Percentiles rank a stretch among this genome's conserved stretches.
phyloP scores from a whole-genome alignment of 2,113 vertebrate species.

The Acrocephalus kingi region DNA sequence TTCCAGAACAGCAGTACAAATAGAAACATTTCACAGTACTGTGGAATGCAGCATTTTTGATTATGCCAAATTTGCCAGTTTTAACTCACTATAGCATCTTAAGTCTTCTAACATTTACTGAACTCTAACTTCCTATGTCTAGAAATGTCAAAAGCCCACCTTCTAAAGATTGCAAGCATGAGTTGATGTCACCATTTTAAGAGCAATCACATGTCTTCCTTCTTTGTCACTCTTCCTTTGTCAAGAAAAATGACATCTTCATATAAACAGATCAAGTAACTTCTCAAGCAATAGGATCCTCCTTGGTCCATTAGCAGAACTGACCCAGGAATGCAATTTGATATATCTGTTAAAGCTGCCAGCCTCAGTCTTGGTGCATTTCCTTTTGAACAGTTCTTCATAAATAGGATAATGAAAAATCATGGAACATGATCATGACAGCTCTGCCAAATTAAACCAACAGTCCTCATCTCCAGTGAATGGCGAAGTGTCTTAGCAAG shows the following conservation, averaged over 20 bases:
- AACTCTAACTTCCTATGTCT: not conserved
- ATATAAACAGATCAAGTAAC: not conserved
- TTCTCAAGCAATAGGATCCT: not conserved
- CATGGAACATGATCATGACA: rapidly evolving
- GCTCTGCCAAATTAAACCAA: not conserved
- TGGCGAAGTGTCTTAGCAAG: not conserved
- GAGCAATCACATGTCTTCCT: not conserved
- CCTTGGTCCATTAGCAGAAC: not conserved
- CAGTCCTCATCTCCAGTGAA: not conserved
- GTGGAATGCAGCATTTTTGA: not conserved
- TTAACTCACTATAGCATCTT: not conserved
- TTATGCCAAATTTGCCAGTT: not conserved
- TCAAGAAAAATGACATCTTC: not conserved
- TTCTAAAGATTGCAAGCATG: not conserved
- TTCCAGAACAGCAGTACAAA: not conserved
- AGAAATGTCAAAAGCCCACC: not conserved
- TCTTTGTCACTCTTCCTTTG: not conserved
- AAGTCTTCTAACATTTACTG: not conserved
- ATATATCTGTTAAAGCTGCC: not conserved
- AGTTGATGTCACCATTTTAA: not conserved
- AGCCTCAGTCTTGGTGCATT: not conserved
- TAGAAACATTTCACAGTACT: not conserved
- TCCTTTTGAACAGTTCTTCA: not conserved
- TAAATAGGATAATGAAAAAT: not conserved
- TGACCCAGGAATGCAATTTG: not conserved